Percentiles rank a stretch among this genome's conserved stretches.
Evolutionary conservation across 1,140 invertebrate genomes (phyloP).

Genomic region (Harpegnathos saltator): DNA sequence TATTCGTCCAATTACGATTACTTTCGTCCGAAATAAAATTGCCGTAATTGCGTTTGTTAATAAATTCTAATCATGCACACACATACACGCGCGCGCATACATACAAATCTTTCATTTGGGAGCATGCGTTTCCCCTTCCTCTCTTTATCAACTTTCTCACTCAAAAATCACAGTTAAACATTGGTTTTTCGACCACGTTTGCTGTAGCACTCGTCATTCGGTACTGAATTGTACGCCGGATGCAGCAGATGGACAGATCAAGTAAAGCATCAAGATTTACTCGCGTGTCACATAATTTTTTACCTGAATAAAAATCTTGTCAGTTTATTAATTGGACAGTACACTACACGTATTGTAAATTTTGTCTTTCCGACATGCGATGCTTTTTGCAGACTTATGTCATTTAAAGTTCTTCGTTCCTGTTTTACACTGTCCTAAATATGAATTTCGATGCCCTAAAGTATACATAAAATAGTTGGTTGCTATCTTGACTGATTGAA

Average conservation of each 20-base stretch:
- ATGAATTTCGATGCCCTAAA: neutral
- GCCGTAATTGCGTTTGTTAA: constrained; percentile 59
- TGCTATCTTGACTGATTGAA: too few species aligned
- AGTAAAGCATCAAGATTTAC: constrained; percentile 17
- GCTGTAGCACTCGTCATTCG: constrained; percentile 64
- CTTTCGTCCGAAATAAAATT: constrained; percentile 41
- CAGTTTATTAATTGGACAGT: constrained; percentile 25
- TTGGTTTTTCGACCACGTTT: constrained; percentile 69
- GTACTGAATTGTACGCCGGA: constrained; percentile 51
- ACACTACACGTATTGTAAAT: constrained; percentile 37
- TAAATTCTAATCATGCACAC: constrained; percentile 59
- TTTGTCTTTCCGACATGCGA: neutral
- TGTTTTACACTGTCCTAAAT: neutral
- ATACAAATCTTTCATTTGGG: constrained; percentile 63
- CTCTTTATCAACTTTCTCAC: constrained; percentile 68
- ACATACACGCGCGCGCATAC: constrained; percentile 5
- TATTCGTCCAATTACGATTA: constrained; percentile 21
- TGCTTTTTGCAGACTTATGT: constrained; percentile 20
- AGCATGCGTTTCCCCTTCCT: constrained; percentile 50
- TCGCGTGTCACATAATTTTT: constrained; percentile 26
- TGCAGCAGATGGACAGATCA: constrained; percentile 8
- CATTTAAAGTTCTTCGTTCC: constrained; percentile 28
- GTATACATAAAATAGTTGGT: constrained; percentile 14
- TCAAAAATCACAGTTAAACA: constrained; percentile 76
- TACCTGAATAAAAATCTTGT: constrained; percentile 33